Evolutionary conservation across 1,140 invertebrate genomes (phyloP).

Genomic region (Vanessa atalanta): DNA sequence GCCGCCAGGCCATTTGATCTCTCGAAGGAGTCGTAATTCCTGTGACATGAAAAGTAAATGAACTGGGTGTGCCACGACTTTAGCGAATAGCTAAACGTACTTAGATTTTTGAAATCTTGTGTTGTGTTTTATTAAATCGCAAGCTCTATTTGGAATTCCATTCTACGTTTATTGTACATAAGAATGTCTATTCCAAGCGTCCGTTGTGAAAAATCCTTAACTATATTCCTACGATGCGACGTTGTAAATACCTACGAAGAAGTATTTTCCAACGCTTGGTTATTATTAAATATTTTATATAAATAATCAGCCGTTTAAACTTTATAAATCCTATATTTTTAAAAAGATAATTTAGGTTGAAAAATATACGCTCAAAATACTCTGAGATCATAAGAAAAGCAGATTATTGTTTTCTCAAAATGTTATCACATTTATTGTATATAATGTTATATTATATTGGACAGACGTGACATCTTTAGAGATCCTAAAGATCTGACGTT

Average conservation of each 20-base stretch:
- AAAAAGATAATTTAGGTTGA: no score
- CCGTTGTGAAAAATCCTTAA: constrained; percentile 17
- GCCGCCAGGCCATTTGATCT: constrained; percentile 89
- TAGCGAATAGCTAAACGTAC: constrained; percentile 1
- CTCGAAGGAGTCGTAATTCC: constrained; percentile 85
- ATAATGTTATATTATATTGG: constrained; percentile 17
- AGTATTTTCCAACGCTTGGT: no score
- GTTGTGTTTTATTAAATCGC: constrained; percentile 10
- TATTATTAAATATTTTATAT: not conserved
- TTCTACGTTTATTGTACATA: constrained; percentile 16
- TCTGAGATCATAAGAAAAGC: not conserved
- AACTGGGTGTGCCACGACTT: not conserved
- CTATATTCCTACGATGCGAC: constrained; percentile 13
- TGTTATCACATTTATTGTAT: constrained; percentile 3
- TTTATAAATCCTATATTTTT: no score
- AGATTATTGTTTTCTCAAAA: not conserved
- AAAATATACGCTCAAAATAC: no score
- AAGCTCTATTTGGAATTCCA: constrained; percentile 25
- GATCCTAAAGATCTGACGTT: constrained; percentile 16
- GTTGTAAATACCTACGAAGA: constrained; percentile 2
- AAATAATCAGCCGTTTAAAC: no score
- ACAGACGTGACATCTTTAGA: constrained; percentile 28
- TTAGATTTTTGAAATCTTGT: not conserved
- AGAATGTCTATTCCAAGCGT: constrained; percentile 33
- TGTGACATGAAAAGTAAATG: constrained; percentile 58